Evolutionary conservation across 2,113 vertebrate species (phyloP), one percentile per base, ranked within the genome.

Genomic region (Chelonoidis abingdonii): DNA sequence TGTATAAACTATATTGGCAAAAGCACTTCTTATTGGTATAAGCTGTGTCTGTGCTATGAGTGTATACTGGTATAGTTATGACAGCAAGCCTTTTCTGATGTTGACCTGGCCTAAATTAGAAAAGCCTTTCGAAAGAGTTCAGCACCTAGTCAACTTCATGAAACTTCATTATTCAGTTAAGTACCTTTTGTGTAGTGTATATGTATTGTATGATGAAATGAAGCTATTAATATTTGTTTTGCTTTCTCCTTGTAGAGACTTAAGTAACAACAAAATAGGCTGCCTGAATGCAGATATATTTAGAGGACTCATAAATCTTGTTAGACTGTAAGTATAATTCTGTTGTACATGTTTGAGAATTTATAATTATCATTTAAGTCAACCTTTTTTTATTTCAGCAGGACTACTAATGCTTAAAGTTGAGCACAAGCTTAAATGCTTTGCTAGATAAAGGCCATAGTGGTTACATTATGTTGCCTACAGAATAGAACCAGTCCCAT

Each of bases 201-300:
- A 44, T 29, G 5, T 72, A 35, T 41, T 13, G 3, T 19, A 49
- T 85, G 29, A 27, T 59, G 14, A 95, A 92, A 92, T 78, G 38
- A 94, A 87, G 6, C 12, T 11, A 2, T 59, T 92, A 86, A 59
- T 84, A 93, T 41, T 1, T 3, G 21, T 75, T 91, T 75, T 89
- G 5, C 24, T 50, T 92, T 83, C 76, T 81, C 7, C 85, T 93
- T 95, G 21, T 78, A 99, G 99, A 97, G 99, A 99, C 94, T 97
- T 99, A 97, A 99, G 99, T 86, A 99, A 99, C 97, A 99, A 99
- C 98, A 98, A 98, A 91, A 99, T 99, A 92, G 99, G 99, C 94
- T 99, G 99, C 97, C 98, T 99, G 86, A 99, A 99, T 59, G 98
- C 98, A 35, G 99, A 99, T 84, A 98, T 99, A 96, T 99, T 99